Conservation (phyloP, 2,113 vertebrate species). For the Reinhardtius hippoglossoides region DNA sequence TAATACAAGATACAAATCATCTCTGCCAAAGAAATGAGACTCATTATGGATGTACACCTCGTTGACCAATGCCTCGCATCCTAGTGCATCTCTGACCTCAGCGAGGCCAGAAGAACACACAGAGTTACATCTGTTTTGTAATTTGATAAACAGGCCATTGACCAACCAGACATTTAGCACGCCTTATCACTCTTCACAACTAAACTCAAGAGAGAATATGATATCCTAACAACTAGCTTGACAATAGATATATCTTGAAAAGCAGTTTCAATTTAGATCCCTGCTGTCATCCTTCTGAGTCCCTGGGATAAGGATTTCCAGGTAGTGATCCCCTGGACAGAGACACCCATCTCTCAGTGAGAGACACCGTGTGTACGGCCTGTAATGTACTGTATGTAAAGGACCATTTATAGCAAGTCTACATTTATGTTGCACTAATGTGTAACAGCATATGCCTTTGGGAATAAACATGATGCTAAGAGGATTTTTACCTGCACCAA, state of each 20-base stretch:
- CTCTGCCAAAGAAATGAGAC: conserved; percentile 33
- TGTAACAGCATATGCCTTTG: too few relatives aligned
- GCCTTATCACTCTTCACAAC: too few relatives aligned
- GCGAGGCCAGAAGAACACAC: conserved; percentile 17
- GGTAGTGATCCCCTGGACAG: neutral
- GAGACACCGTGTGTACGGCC: neutral
- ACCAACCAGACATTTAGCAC: too few relatives aligned
- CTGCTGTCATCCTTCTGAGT: neutral
- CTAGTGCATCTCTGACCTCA: conserved; percentile 24
- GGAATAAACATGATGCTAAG: too few relatives aligned
- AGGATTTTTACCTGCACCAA: too few relatives aligned
- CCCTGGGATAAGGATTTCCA: neutral
- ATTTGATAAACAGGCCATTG: neutral
- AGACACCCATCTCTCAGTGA: neutral
- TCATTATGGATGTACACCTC: conserved; percentile 26
- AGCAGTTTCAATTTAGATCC: neutral
- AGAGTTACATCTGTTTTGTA: neutral
- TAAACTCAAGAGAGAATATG: too few relatives aligned
- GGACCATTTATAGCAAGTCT: too few relatives aligned
- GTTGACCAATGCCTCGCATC: conserved; percentile 45
- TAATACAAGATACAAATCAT: conserved; percentile 5
- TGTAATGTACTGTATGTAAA: too few relatives aligned
- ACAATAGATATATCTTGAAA: neutral
- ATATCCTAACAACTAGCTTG: neutral
- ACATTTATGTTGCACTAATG: too few relatives aligned